phyloP scores from a whole-genome alignment of 2,888 invertebrate genomes.

The Anagyrus pseudococci region DNA sequence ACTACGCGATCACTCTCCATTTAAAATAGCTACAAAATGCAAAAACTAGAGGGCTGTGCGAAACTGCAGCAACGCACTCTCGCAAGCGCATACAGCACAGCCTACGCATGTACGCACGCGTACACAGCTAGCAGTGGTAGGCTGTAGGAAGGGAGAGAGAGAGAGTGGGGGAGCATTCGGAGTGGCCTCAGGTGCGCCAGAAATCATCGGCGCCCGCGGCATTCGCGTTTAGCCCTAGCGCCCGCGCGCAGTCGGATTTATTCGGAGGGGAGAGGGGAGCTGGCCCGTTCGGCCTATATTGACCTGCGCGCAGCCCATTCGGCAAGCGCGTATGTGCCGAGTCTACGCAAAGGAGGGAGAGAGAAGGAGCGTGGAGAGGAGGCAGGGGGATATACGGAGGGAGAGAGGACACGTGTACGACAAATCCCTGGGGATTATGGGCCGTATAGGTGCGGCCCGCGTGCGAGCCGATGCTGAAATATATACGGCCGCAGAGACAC shows the following conservation, averaged over 20 bases:
- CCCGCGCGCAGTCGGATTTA: constrained; percentile 11
- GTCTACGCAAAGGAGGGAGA: no score
- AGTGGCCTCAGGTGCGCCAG: constrained; percentile 54
- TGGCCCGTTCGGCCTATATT: no score
- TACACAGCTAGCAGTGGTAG: no score
- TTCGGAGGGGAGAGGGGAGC: constrained; percentile 10
- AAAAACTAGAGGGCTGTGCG: no score
- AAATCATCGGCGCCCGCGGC: constrained; percentile 54
- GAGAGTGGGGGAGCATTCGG: not conserved
- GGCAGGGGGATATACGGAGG: not conserved
- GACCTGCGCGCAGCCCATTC: no score
- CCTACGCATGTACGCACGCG: no score
- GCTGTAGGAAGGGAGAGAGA: no score
- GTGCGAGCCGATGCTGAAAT: constrained; percentile 54
- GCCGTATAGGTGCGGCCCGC: constrained; percentile 40
- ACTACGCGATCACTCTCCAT: no score
- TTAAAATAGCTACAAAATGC: no score
- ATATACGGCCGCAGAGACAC: constrained; percentile 43
- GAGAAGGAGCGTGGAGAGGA: constrained; percentile 35
- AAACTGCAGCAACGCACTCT: no score
- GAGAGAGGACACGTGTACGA: constrained; percentile 55
- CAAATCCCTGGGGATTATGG: constrained; percentile 60
- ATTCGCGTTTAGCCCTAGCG: constrained; percentile 52
- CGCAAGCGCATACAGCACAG: no score
- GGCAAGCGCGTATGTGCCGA: no score